Conservation (phyloP, 2,113 vertebrate species). For the Ibidorhyncha struthersii region DNA sequence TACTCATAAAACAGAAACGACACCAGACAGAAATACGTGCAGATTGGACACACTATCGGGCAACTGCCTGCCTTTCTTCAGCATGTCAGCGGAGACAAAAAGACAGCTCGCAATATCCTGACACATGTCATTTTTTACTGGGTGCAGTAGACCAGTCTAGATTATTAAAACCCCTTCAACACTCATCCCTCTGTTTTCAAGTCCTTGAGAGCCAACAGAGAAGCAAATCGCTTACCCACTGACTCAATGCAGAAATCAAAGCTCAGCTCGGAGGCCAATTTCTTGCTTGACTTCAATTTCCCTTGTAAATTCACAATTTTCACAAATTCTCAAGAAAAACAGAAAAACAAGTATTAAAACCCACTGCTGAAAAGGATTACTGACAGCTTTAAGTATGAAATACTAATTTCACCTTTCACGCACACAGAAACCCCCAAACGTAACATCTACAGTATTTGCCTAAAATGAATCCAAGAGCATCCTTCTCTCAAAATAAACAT, state of each 20-base stretch:
- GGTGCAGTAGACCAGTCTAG: neutral
- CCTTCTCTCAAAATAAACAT: neutral
- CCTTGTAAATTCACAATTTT: constrained; percentile 99
- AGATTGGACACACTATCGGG: neutral
- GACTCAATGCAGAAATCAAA: constrained; percentile 97
- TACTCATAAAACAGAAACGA: neutral
- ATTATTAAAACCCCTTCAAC: neutral
- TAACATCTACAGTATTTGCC: neutral
- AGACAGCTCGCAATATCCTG: neutral
- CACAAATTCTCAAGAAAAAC: constrained; percentile 85
- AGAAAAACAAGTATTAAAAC: constrained; percentile 1
- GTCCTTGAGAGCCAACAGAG: neutral
- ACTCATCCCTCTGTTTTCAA: neutral
- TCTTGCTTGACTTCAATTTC: constrained; percentile 95
- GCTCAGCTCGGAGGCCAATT: constrained; percentile 95
- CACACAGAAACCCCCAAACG: neutral
- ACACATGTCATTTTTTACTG: neutral
- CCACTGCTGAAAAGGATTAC: neutral
- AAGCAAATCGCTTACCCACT: constrained; percentile 83
- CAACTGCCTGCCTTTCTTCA: neutral
- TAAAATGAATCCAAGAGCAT: neutral
- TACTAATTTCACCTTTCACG: neutral
- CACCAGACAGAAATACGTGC: neutral
- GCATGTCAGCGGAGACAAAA: neutral
- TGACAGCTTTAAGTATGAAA: neutral